phyloP scores from a whole-genome alignment of 2,797 vertebrate genomes.

The Bradypodion pumilum region DNA sequence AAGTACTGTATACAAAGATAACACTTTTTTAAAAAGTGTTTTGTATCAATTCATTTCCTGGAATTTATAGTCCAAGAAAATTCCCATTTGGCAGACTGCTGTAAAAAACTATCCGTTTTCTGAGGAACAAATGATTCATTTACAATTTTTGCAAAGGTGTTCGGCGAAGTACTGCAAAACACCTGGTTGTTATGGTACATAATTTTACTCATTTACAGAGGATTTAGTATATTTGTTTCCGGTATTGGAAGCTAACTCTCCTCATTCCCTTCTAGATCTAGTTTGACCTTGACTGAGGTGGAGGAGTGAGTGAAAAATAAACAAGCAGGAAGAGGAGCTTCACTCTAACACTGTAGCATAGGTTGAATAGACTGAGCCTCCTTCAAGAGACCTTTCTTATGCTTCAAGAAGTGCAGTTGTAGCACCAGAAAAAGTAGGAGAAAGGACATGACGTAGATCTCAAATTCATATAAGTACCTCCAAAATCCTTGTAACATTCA shows the following conservation, averaged over 20 bases:
- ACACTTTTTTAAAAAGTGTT: slow-evolving; percentile 32
- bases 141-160: too few relatives aligned
- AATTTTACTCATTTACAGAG: too few relatives aligned
- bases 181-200: too few relatives aligned
- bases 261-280: too few relatives aligned
- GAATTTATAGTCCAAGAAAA: neutral
- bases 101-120: neutral
- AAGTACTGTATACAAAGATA: slow-evolving; percentile 37
- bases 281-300: too few relatives aligned
- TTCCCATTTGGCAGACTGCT: neutral
- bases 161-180: too few relatives aligned
- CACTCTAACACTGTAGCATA: too few relatives aligned
- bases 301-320: neutral
- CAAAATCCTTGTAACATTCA: slow-evolving; percentile 16
- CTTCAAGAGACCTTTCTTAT: neutral
- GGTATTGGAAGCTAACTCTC: neutral
- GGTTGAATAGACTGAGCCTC: too few relatives aligned
- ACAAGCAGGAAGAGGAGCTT: neutral
- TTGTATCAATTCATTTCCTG: neutral
- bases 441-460: neutral
- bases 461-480: slow-evolving; percentile 1
- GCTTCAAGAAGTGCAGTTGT: neutral
- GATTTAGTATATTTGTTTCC: neutral
- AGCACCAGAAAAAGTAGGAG: neutral
- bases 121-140: neutral